Evolutionary conservation across 2,888 invertebrate species (phyloP).

Genomic region (Maniola hyperantus): DNA sequence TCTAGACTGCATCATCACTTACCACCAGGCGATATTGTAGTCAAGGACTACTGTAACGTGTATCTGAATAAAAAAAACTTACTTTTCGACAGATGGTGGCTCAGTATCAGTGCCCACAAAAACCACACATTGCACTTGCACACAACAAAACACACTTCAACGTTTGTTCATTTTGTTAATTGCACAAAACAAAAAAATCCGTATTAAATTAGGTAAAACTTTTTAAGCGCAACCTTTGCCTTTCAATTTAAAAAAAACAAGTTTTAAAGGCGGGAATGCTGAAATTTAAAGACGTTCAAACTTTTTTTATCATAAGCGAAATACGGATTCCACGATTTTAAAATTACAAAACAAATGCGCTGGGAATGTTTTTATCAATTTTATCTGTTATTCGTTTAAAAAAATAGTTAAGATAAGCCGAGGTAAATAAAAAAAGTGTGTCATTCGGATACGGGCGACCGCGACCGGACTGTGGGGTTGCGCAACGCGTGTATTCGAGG

Average conservation of each 20-base stretch:
- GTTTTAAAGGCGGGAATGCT: constrained; percentile 29
- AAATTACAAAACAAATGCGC: background rate
- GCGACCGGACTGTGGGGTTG: constrained; percentile 52
- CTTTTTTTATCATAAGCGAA: background rate
- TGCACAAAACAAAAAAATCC: constrained; percentile 41
- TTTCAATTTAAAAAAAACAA: constrained; percentile 5
- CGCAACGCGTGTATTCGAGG: constrained; percentile 61
- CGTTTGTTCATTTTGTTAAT: constrained; percentile 54
- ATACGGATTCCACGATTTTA: background rate
- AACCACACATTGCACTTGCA: constrained; percentile 66
- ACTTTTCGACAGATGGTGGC: constrained; percentile 81
- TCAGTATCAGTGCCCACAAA: constrained; percentile 61
- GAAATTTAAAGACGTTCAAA: background rate
- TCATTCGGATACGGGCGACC: constrained; percentile 69
- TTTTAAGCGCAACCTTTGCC: background rate
- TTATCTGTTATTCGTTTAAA: constrained; percentile 1
- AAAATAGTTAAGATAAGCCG: constrained; percentile 35
- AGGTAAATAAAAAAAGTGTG: constrained; percentile 61
- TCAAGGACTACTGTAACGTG: no score
- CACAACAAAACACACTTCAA: constrained; percentile 53
- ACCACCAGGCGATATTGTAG: no score
- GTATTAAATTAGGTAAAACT: background rate
- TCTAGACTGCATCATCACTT: no score
- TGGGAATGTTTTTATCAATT: background rate
- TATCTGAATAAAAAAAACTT: no score